Evolutionary conservation across 2,797 vertebrate species (phyloP).

Genomic region (Rhincodon typus): DNA sequence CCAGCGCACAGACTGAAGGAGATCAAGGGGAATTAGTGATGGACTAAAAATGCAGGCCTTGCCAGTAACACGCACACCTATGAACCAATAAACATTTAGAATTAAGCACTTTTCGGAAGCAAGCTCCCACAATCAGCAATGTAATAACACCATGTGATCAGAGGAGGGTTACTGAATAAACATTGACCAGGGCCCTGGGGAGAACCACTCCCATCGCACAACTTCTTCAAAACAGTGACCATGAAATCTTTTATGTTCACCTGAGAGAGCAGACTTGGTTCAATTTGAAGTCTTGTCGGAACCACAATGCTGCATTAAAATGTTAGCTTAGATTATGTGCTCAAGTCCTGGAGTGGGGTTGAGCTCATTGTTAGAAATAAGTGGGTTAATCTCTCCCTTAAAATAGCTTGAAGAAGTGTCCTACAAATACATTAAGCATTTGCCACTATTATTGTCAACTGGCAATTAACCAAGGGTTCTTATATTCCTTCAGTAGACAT

Average conservation of each 20-base stretch:
- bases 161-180: neutral
- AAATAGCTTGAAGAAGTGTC: neutral
- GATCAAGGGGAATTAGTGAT: too few relatives aligned
- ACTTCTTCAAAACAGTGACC: neutral
- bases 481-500: neutral
- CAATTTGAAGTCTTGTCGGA: neutral
- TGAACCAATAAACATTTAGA: too few relatives aligned
- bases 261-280: neutral
- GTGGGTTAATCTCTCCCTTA: slow-evolving; percentile 30
- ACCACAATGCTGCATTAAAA: neutral
- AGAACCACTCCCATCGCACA: neutral
- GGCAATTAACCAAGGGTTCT: neutral
- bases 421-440: neutral
- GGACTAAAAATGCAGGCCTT: too few relatives aligned
- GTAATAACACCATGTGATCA: too few relatives aligned
- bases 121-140: neutral
- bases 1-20: too few relatives aligned
- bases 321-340: slow-evolving; percentile 8
- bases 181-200: neutral
- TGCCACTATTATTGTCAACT: neutral
- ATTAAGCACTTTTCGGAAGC: too few relatives aligned
- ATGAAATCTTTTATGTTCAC: too few relatives aligned
- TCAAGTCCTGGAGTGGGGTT: neutral
- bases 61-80: too few relatives aligned
- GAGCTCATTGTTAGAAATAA: slow-evolving; percentile 12